Percentiles rank a stretch among this genome's conserved stretches.
phyloP scores from a whole-genome alignment of 1,140 invertebrate genomes.

The Drosophila truncata region DNA sequence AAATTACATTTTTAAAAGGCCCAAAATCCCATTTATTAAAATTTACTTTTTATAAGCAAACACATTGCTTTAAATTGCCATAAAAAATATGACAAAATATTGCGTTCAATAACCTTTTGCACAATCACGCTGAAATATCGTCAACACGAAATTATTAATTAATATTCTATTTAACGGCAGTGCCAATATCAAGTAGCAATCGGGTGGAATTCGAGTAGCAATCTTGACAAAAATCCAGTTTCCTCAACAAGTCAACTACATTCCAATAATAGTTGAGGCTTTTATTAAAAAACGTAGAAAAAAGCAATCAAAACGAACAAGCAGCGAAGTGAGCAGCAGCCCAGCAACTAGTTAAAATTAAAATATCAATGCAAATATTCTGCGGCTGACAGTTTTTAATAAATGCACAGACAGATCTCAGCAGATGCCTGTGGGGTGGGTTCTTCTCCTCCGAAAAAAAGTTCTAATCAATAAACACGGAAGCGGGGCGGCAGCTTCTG shows the following conservation, averaged over 20 bases:
- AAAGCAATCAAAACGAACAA: slow-evolving; percentile 55
- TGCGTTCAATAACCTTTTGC: slow-evolving; percentile 24
- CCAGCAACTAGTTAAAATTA: slow-evolving; percentile 40
- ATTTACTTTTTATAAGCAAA: background rate
- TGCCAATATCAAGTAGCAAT: slow-evolving; percentile 30
- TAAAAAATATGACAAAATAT: background rate
- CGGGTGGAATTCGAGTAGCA: slow-evolving; percentile 24
- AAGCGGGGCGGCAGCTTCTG: slow-evolving; percentile 56
- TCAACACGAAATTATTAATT: slow-evolving; percentile 18
- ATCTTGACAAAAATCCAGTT: slow-evolving; percentile 37
- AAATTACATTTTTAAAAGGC: background rate
- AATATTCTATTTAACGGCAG: slow-evolving; percentile 33
- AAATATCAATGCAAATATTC: slow-evolving; percentile 59
- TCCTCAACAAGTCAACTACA: slow-evolving; percentile 33
- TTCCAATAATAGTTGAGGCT: slow-evolving; percentile 43
- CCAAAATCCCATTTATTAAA: background rate
- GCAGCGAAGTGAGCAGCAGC: background rate
- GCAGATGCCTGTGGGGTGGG: background rate
- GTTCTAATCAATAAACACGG: slow-evolving; percentile 62
- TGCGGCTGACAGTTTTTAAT: slow-evolving; percentile 66
- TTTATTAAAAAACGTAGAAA: slow-evolving; percentile 17
- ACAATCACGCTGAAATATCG: background rate
- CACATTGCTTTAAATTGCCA: background rate
- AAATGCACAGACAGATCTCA: slow-evolving; percentile 46
- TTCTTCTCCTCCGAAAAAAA: background rate